Conservation (phyloP, 2,888 invertebrate genomes). For the Luperina testacea region DNA sequence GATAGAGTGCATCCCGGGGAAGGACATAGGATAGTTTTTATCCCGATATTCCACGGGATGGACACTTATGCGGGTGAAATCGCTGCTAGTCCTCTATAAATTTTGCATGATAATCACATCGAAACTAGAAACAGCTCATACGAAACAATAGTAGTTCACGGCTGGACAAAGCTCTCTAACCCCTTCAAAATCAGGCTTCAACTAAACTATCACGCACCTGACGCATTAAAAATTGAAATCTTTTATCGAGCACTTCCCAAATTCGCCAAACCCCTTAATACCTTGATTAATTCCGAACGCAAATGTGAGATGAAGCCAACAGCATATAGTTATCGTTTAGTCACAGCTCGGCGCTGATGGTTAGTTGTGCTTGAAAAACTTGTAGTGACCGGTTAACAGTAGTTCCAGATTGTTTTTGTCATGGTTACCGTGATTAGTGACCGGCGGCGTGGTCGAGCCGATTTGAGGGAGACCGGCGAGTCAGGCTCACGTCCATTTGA, state of each 20-base stretch:
- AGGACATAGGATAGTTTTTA: too few relatives aligned
- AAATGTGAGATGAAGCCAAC: constrained; percentile 52
- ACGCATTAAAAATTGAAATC: constrained; percentile 22
- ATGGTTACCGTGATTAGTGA: constrained; percentile 40
- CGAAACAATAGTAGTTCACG: constrained; percentile 6
- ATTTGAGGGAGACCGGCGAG: constrained; percentile 10
- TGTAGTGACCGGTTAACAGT: constrained; percentile 53
- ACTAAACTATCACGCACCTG: constrained; percentile 10
- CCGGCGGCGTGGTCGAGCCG: neutral
- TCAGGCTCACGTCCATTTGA: constrained; percentile 20
- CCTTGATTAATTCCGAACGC: constrained; percentile 44
- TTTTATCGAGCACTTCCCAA: constrained; percentile 13
- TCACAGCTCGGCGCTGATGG: constrained; percentile 41
- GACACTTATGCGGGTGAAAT: too few relatives aligned
- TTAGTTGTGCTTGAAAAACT: constrained; percentile 56
- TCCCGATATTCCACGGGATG: too few relatives aligned
- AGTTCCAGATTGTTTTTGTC: constrained; percentile 53
- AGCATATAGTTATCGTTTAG: constrained; percentile 59
- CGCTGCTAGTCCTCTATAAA: neutral
- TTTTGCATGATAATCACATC: constrained; percentile 1
- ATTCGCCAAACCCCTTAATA: constrained; percentile 33
- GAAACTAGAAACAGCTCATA: constrained; percentile 3
- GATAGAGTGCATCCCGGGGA: too few relatives aligned
- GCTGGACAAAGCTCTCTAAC: constrained; percentile 1
- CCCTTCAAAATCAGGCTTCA: neutral